Evolutionary conservation across 2,797 vertebrate species (phyloP).

Genomic region (Schizothorax lantsangensis): DNA sequence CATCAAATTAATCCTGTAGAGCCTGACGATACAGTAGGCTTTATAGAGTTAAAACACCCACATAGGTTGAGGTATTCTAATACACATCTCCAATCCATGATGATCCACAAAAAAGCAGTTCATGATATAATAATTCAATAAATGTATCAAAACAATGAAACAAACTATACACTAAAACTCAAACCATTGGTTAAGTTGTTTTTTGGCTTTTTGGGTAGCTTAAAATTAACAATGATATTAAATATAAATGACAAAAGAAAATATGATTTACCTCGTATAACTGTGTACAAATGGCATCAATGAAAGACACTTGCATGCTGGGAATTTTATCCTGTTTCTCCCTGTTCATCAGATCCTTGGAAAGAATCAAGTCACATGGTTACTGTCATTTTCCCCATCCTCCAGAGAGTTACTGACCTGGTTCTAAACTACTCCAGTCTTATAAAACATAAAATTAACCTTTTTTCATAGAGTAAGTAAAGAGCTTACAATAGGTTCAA

Average conservation of each 20-base stretch:
- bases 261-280: slow-evolving; percentile 89
- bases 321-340: slow-evolving; percentile 98
- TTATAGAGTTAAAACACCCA: not conserved
- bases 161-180: not conserved
- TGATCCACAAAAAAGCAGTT: not conserved
- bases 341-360: slow-evolving; percentile 96
- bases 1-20: too few species aligned
- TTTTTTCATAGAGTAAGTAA: not conserved
- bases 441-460: not conserved
- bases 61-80: not conserved
- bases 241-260: not conserved
- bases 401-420: not conserved
- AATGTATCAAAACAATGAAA: not conserved
- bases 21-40: too few species aligned
- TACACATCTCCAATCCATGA: not conserved
- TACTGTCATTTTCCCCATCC: not conserved
- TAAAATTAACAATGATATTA: not conserved
- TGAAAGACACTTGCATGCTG: slow-evolving; percentile 99
- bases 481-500: slow-evolving; percentile 91
- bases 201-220: not conserved
- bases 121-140: not conserved
- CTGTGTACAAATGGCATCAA: slow-evolving; percentile 94
- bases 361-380: slow-evolving; percentile 39
- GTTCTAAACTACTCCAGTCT: slow-evolving; percentile 5
- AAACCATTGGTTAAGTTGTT: not conserved